Evolutionary conservation across 2,113 vertebrate species (phyloP).

Genomic region (Paradisaea rubra): DNA sequence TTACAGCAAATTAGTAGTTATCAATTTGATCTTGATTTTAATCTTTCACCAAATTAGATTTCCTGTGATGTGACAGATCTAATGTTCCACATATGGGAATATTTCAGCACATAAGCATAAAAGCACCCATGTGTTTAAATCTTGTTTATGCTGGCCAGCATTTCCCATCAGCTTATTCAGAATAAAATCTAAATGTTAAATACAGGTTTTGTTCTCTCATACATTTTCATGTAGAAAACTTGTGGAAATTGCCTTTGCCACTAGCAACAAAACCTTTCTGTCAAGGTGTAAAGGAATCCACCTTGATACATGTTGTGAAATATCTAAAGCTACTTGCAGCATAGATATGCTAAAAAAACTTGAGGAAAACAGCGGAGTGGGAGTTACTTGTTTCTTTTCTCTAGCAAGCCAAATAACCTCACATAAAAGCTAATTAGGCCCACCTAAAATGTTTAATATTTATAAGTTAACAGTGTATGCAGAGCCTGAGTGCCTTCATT

Average conservation of each 20-base stretch:
- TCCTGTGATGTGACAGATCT: constrained; percentile 15
- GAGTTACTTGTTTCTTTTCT: constrained; percentile 21
- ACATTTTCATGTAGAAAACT: constrained; percentile 8
- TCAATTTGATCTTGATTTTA: constrained; percentile 50
- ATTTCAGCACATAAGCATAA: background rate
- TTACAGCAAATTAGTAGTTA: constrained; percentile 49
- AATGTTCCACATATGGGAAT: background rate
- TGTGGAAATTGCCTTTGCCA: constrained; percentile 17
- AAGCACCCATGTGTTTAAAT: constrained; percentile 9
- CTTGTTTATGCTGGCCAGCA: constrained; percentile 7
- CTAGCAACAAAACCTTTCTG: constrained; percentile 13
- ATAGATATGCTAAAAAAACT: background rate
- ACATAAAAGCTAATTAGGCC: constrained; percentile 16
- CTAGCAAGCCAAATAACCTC: constrained; percentile 18
- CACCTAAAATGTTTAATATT: constrained; percentile 30
- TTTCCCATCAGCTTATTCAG: background rate
- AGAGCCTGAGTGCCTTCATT: background rate
- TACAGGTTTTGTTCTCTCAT: background rate
- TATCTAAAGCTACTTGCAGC: constrained; percentile 26
- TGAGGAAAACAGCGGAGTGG: background rate
- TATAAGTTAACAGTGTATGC: background rate
- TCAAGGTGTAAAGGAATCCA: background rate
- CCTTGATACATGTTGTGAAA: constrained; percentile 25
- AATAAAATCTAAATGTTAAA: constrained; percentile 26
- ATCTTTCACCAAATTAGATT: constrained; percentile 41